Base-by-base conservation (phyloP, 2,888 invertebrate species). In the Brassicogethes aeneus region DNA sequence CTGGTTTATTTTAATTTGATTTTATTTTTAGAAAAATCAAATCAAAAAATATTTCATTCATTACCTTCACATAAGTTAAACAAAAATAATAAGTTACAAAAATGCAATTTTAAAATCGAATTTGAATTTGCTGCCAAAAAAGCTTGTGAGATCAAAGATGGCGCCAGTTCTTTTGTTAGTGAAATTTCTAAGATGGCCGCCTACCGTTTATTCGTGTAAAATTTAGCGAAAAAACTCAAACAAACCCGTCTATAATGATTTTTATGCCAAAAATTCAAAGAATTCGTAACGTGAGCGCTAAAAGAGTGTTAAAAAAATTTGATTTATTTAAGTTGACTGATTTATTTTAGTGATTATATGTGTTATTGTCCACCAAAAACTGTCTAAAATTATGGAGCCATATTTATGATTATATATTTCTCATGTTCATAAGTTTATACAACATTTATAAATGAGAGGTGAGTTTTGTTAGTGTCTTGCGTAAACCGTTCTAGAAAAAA, bases 141-240 rank as follows among this genome's bases (percentile, higher is more conserved):
- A 34, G 12, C 33, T 41, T 17, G 30, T 46, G 61, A 62, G 62
- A 64, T 64, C 64, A 65, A 73, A 80, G 79, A 77, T 79, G 79
- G 76, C 79, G 76, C 71, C 68, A 58, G 58, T 57, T 66, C 64
- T 72, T 75, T 77, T 77, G 76, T 77, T 77, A 75, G 71, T 70
- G 69, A 70, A 70, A 70, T 68, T 68, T 70, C 71, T 75, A 76
- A 76, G 73, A 79, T 79, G 79, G 79, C 78, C 75, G 73, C 73
- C 68, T 70, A 70, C 74, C 75, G 76, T 78, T 77, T 77, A 76
- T 74, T 76, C 75, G 44, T 47, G 46, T 43, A 44, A 75, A 75
- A 71, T 71, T 74, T 62, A 60, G 61, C 55, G 53, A 57, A 61
- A 59, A 57, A 57, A 55, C 43, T 52, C 48, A 52, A 54, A 52